Conservation (phyloP, 2,113 vertebrate genomes). For the Dendrocopos noguchii region DNA sequence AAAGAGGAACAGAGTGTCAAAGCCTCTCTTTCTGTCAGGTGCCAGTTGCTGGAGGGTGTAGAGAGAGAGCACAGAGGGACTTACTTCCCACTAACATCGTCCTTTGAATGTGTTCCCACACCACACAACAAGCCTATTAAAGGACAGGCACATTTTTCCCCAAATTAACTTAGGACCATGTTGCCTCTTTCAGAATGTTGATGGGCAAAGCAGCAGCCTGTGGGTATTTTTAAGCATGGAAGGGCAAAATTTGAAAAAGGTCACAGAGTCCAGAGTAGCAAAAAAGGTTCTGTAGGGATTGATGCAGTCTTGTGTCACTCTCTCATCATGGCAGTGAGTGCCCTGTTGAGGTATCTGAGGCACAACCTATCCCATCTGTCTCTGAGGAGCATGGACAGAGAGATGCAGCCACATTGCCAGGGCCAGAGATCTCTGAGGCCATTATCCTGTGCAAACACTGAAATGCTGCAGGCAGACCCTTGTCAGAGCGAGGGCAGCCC, state of each 20-base stretch:
- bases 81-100: background rate
- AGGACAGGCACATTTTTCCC: background rate
- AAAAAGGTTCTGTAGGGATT: background rate
- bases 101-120: background rate
- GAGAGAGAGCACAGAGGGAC: background rate
- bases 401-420: background rate
- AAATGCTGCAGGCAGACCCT: background rate
- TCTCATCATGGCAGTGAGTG: background rate
- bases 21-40: background rate
- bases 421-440: background rate
- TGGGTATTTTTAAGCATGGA: background rate
- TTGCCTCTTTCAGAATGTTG: background rate
- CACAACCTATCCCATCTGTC: background rate
- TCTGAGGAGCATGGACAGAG: background rate
- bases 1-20: background rate
- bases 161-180: background rate
- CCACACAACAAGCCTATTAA: background rate
- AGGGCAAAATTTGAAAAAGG: background rate
- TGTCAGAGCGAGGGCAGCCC: background rate
- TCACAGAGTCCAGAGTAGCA: background rate
- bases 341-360: background rate
- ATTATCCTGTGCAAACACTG: background rate
- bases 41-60: background rate
- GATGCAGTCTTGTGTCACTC: background rate
- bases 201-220: background rate